Conservation (phyloP, 2,888 invertebrate genomes). For the Spisula subtruncata region DNA sequence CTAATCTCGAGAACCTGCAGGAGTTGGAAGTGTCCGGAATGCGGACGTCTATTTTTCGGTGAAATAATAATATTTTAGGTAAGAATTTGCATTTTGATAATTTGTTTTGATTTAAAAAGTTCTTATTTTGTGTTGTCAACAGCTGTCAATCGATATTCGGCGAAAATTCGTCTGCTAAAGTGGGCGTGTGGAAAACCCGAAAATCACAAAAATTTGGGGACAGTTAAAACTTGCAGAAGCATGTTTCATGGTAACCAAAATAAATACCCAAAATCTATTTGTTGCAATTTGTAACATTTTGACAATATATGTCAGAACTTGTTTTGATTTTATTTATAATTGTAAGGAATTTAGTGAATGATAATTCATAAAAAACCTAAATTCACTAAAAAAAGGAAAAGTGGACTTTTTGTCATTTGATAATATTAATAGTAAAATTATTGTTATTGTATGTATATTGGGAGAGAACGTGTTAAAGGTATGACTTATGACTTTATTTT, state of each 20-base stretch:
- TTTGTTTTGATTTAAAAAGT: not conserved
- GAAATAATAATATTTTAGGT: not conserved
- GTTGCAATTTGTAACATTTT: not conserved
- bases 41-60: slow-evolving; percentile 16
- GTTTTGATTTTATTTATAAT: not conserved
- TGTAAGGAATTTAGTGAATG: not conserved
- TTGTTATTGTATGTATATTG: too few relatives aligned
- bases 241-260: slow-evolving; percentile 30
- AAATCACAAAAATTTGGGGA: slow-evolving; percentile 40
- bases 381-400: too few relatives aligned
- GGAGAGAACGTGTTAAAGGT: too few relatives aligned
- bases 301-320: not conserved
- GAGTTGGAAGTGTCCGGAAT: slow-evolving; percentile 35
- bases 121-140: not conserved
- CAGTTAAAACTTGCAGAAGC: slow-evolving; percentile 29
- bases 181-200: slow-evolving; percentile 51
- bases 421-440: too few relatives aligned
- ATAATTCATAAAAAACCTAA: not conserved
- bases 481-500: too few relatives aligned
- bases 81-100: not conserved
- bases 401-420: too few relatives aligned
- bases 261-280: not conserved
- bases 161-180: slow-evolving; percentile 53
- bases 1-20: slow-evolving; percentile 57
- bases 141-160: slow-evolving; percentile 33